Base-by-base conservation (phyloP, 2,888 invertebrate genomes). In the Ichneumoninae sp. region DNA sequence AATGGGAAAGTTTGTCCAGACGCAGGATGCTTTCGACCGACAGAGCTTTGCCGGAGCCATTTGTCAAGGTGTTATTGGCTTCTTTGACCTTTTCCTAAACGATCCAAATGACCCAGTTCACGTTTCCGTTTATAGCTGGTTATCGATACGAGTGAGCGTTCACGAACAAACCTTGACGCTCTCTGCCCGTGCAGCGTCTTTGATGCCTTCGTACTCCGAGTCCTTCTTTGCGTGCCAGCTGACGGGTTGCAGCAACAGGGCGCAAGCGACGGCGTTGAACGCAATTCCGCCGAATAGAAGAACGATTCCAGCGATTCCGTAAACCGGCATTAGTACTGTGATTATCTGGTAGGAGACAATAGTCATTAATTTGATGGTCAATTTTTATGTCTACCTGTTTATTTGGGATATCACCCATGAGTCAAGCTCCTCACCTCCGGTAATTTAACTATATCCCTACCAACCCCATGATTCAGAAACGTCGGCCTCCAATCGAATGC, bases 181-280 rank as follows among this genome's bases (percentile, higher is more conserved):
- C 54, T 85, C 83, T 1, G 76, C 68, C n/a, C 22, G 69, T 22
- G 50, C 63, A 65, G 26, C 1, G 10, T n/a, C 47, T 47, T 85
- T 76, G 10, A 71, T 69, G 47, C 36, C 71, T 26, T 83, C 79
- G n/a, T 60, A 83, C 50, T 83, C 73, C 74, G 91, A 91, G 83
- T 92, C 91, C 88, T 94, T 94, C 90, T 95, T 95, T 3, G 95
- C 94, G 91, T 97, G 97, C 96, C 96, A 96, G 92, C 96, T 96
- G 0, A 97, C 96, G 3, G 97, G 97, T 90, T 97, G 97, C 63
- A 97, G 94, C 74, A 97, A 93, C 81, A 96, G 94, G 2, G 96
- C 95, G 87, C 96, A 96, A 36, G 96, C 96, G 71, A 97, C 93
- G 0, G 96, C 95, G 90, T 97, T 96, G 76, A 96, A 93, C 0